Percentiles rank a stretch among this genome's conserved stretches.
phyloP scores from a whole-genome alignment of 1,140 invertebrate species.

The Anastatus disparis region DNA sequence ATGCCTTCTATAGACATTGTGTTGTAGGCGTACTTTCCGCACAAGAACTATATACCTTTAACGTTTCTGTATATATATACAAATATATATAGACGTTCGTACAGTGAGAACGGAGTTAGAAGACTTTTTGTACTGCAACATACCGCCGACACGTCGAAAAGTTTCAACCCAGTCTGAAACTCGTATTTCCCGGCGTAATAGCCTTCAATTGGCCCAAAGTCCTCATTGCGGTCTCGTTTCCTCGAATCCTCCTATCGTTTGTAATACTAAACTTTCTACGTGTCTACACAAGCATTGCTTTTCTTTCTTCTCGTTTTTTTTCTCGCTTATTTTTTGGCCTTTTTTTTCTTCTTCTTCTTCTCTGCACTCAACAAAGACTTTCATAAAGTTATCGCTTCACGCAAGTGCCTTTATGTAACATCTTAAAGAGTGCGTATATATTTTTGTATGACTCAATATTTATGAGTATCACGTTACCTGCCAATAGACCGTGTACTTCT shows the following conservation, averaged over 20 bases:
- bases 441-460: background rate
- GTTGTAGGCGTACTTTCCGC: background rate
- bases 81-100: too few species aligned
- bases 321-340: background rate
- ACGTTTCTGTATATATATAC: too few species aligned
- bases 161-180: background rate
- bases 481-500: background rate
- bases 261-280: background rate
- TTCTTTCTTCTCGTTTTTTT: background rate
- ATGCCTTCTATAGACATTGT: constrained; percentile 14
- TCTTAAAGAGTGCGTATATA: background rate
- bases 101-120: background rate
- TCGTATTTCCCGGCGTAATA: background rate
- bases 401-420: too few species aligned
- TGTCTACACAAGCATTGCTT: background rate
- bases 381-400: background rate
- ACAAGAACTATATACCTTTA: too few species aligned
- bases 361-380: background rate
- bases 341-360: background rate
- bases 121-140: background rate
- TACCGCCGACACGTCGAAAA: background rate
- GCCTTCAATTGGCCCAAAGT: background rate
- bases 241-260: background rate
- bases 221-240: constrained; percentile 15
- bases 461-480: constrained; percentile 30